phyloP scores from a whole-genome alignment of 2,888 invertebrate genomes.

The Icerya purchasi region DNA sequence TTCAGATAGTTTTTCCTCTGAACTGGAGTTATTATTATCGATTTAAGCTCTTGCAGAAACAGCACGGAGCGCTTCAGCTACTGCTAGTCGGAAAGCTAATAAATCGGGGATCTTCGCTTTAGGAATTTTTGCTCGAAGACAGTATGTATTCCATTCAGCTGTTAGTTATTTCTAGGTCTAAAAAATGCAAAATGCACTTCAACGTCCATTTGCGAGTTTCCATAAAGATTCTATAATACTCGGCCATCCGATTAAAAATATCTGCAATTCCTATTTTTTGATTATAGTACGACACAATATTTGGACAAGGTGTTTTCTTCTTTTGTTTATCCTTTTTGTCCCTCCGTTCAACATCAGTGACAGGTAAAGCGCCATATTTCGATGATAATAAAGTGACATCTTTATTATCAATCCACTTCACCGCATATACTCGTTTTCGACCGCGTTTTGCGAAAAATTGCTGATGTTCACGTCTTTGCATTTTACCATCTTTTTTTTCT shows the following conservation, averaged over 20 bases:
- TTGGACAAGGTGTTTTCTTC: too few relatives aligned
- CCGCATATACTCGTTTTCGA: not conserved
- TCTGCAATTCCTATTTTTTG: not conserved
- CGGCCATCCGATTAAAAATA: not conserved
- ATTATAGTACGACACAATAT: not conserved
- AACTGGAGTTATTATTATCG: not conserved
- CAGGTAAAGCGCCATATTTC: not conserved
- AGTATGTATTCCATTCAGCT: not conserved
- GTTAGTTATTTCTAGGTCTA: not conserved
- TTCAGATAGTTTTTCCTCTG: not conserved
- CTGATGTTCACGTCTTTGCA: constrained; percentile 2
- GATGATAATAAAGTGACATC: constrained; percentile 2
- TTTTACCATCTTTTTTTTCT: not conserved
- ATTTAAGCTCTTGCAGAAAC: not conserved
- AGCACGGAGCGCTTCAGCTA: not conserved
- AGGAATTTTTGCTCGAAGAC: not conserved
- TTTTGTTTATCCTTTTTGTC: not conserved
- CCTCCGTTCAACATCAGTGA: not conserved
- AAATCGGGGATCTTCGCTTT: not conserved
- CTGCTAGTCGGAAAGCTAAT: not conserved
- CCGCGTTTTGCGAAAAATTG: not conserved
- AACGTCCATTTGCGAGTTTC: not conserved
- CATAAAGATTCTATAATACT: not conserved
- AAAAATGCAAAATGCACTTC: constrained; percentile 1
- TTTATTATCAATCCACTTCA: constrained; percentile 9